These are phyloP conservation scores for Alviniconcha strummeri DNA, from an alignment of 2,888 invertebrate genomes.

Conservation along the genomic window DNA sequence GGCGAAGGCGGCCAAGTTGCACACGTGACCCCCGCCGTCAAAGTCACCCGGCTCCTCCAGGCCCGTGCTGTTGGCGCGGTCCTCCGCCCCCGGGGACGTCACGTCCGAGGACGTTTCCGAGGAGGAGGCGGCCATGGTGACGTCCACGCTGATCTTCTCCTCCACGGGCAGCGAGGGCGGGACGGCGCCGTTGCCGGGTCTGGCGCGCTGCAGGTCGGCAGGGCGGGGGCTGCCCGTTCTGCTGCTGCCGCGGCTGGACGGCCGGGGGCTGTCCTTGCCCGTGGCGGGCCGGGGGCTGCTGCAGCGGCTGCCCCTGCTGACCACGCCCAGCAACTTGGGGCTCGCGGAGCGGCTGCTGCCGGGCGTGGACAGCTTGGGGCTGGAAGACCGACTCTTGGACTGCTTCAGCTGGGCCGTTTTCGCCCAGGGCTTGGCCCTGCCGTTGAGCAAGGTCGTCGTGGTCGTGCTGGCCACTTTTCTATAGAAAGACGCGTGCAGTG, in stretches of 20 bases:
- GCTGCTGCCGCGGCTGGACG: background rate
- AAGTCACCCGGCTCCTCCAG: conserved; percentile 35
- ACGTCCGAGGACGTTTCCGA: conserved; percentile 35
- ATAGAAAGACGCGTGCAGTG: too few species aligned
- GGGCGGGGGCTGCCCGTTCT: background rate
- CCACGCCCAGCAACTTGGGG: background rate
- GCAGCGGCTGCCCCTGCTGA: background rate
- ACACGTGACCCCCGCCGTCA: conserved; percentile 27
- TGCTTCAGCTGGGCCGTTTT: too few species aligned
- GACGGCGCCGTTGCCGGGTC: background rate
- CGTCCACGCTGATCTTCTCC: conserved; percentile 40
- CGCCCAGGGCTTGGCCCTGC: too few species aligned
- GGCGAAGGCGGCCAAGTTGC: conserved; percentile 22
- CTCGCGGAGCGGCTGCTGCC: conserved; percentile 15
- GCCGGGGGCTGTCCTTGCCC: background rate
- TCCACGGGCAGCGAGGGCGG: conserved; percentile 25
- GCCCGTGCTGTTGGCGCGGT: conserved; percentile 35
- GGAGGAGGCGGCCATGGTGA: conserved; percentile 27
- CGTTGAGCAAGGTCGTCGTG: too few species aligned
- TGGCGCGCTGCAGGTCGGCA: background rate
- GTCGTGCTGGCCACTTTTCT: too few species aligned
- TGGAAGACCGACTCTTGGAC: conserved; percentile 11
- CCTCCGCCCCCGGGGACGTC: conserved; percentile 44
- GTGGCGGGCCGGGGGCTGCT: conserved; percentile 10
- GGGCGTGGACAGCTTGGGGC: conserved; percentile 3